Evolutionary conservation across 2,797 vertebrate genomes (phyloP).

Genomic region (Vireo griseus): DNA sequence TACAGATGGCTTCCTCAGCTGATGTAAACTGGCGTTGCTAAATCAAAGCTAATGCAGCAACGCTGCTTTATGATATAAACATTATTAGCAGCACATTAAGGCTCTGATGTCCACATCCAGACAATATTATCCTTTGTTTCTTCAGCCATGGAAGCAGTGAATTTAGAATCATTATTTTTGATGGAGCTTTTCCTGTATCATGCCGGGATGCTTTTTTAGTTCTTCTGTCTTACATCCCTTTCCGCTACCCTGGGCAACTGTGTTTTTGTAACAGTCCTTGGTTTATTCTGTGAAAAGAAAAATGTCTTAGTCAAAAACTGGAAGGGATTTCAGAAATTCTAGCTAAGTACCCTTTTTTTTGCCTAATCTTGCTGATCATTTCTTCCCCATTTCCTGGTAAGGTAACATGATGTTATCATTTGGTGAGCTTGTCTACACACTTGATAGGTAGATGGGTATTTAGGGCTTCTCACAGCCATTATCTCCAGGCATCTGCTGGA

Average conservation of each 20-base stretch:
- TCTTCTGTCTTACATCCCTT: background rate
- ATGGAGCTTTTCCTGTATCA: slow-evolving; percentile 24
- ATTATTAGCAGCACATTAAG: slow-evolving; percentile 37
- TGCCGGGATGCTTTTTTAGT: background rate
- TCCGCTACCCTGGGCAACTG: background rate
- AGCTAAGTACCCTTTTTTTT: background rate
- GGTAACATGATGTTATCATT: background rate
- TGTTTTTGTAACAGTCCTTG: background rate
- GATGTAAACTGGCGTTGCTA: background rate
- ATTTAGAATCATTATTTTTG: slow-evolving; percentile 18
- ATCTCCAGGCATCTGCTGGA: background rate
- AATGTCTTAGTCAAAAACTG: background rate
- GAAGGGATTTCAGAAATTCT: slow-evolving; percentile 1
- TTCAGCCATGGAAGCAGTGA: background rate
- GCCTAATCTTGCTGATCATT: background rate
- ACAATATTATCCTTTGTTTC: slow-evolving; percentile 27
- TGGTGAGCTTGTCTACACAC: background rate
- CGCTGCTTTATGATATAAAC: background rate
- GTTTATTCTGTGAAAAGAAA: slow-evolving; percentile 7
- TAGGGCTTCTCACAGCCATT: background rate
- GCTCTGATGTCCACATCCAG: background rate
- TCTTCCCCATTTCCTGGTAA: background rate
- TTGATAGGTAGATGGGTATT: background rate
- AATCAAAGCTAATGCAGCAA: background rate
- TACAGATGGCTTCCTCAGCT: background rate